phyloP scores from a whole-genome alignment of 2,113 vertebrate species.

The Romanogobio albipinnatus region DNA sequence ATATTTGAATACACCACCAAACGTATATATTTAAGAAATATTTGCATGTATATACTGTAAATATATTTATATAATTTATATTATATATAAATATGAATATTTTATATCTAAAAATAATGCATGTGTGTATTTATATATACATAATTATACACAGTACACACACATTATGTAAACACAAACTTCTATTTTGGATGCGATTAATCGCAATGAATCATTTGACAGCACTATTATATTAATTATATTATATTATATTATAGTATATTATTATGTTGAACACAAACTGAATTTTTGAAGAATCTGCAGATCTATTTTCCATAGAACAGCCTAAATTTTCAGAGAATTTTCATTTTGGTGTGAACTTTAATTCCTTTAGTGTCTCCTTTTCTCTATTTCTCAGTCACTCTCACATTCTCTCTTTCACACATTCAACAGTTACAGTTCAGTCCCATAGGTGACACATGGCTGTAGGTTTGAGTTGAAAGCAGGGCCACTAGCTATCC shows the following conservation, averaged over 20 bases:
- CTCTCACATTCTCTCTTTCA: neutral
- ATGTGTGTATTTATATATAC: too few species aligned
- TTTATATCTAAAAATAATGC: too few species aligned
- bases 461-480: slow-evolving; percentile 39
- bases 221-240: too few species aligned
- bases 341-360: neutral
- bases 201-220: too few species aligned
- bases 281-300: neutral
- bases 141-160: too few species aligned
- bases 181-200: too few species aligned
- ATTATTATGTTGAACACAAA: neutral
- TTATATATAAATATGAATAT: too few species aligned
- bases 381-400: neutral
- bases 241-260: neutral
- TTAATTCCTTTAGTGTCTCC: neutral
- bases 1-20: too few species aligned
- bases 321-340: neutral
- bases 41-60: too few species aligned
- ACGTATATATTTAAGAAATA: too few species aligned
- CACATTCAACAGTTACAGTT: neutral
- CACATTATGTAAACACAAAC: too few species aligned
- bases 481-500: slow-evolving; percentile 12
- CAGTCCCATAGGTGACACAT: slow-evolving; percentile 26
- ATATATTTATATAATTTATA: too few species aligned
- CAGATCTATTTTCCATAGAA: neutral